These are phyloP conservation scores for Hemichromis elongatus DNA, from an alignment of 2,113 vertebrate genomes.

Conservation along the genomic window DNA sequence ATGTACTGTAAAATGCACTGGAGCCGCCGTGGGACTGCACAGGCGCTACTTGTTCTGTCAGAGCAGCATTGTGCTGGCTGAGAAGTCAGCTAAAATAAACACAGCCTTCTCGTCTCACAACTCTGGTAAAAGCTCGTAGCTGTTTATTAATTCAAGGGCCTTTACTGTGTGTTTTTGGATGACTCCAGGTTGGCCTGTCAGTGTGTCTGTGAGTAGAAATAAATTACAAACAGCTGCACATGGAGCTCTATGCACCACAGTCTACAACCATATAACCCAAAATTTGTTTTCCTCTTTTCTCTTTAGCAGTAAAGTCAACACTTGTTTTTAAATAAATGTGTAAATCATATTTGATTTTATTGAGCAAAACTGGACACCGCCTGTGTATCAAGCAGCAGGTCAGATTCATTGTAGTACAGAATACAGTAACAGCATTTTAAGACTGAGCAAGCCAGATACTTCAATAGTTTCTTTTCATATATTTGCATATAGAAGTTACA, in stretches of 20 bases:
- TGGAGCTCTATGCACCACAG: not conserved
- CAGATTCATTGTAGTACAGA: not conserved
- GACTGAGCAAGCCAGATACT: not conserved
- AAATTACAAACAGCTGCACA: conserved; percentile 28
- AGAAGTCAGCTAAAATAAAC: conserved; percentile 39
- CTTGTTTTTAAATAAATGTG: not conserved
- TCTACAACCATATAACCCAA: not conserved
- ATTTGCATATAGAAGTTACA: not conserved
- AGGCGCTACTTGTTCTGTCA: conserved; percentile 28
- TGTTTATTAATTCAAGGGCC: conserved; percentile 56
- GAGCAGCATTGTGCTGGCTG: conserved; percentile 1
- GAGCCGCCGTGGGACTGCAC: not conserved
- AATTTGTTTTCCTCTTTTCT: not conserved
- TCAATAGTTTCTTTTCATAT: not conserved
- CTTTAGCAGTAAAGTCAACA: not conserved
- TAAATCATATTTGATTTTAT: not conserved
- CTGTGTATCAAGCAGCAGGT: not conserved
- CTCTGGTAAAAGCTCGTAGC: conserved; percentile 48
- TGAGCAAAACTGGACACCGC: not conserved
- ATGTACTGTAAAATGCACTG: conserved; percentile 41
- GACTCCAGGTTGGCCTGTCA: conserved; percentile 37
- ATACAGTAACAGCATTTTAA: not conserved
- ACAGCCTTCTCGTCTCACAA: conserved; percentile 39
- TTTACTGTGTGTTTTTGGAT: conserved; percentile 39
- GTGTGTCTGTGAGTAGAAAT: conserved; percentile 43